Percentiles rank a stretch among this genome's conserved stretches.
Evolutionary conservation across 2,888 invertebrate species (phyloP).

Genomic region (Drosophila percnosoma): DNA sequence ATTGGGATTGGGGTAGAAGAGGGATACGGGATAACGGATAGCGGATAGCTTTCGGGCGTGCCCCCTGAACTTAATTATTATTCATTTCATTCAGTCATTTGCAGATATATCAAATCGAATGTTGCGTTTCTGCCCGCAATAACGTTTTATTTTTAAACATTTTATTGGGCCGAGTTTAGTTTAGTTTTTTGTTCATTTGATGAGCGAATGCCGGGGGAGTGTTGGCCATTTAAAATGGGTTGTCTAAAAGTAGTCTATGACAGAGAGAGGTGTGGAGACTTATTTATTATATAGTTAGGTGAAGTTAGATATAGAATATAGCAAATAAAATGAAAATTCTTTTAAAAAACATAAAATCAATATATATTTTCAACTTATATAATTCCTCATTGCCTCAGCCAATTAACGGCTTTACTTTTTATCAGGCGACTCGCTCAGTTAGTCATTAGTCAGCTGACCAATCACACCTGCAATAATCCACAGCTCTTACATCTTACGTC

Average conservation of each 20-base stretch:
- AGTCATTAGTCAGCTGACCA: slow-evolving; percentile 9
- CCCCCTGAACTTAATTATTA: slow-evolving; percentile 40
- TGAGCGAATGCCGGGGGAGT: slow-evolving; percentile 12
- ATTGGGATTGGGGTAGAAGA: background rate
- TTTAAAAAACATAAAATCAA: background rate
- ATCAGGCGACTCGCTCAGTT: background rate
- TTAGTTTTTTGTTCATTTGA: slow-evolving; percentile 9
- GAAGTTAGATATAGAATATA: background rate
- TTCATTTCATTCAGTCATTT: slow-evolving; percentile 2
- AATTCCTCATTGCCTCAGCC: background rate
- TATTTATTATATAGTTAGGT: background rate
- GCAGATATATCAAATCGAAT: slow-evolving; percentile 7
- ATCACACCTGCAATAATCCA: slow-evolving; percentile 2
- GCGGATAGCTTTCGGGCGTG: slow-evolving; percentile 26
- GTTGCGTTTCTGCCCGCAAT: slow-evolving; percentile 54
- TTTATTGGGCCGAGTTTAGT: slow-evolving; percentile 33
- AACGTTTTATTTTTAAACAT: slow-evolving; percentile 62
- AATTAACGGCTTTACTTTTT: background rate
- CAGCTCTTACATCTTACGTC: slow-evolving; percentile 12
- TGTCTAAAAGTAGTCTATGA: background rate
- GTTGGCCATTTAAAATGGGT: background rate
- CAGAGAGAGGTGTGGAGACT: background rate
- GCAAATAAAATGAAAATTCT: background rate
- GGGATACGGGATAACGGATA: background rate
- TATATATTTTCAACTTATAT: background rate